phyloP scores from a whole-genome alignment of 2,888 invertebrate species.

The Cheilosia variabilis region DNA sequence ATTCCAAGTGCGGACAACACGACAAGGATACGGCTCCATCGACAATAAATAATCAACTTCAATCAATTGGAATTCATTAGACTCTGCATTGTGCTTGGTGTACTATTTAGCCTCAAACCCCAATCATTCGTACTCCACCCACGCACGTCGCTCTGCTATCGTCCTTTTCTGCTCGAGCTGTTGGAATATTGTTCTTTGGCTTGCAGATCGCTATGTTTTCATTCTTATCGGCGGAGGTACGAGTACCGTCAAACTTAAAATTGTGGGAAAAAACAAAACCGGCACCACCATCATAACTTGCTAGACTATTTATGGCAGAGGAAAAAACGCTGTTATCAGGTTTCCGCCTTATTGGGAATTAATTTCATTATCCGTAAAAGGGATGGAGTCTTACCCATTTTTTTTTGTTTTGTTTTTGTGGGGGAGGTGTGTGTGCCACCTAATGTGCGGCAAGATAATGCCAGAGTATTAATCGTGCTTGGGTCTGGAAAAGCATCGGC shows the following conservation, averaged over 20 bases:
- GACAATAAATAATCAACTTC: slow-evolving; percentile 57
- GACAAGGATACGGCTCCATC: slow-evolving; percentile 32
- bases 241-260: slow-evolving; percentile 10
- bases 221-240: slow-evolving; percentile 14
- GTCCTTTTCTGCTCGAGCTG: background rate
- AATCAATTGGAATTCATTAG: slow-evolving; percentile 55
- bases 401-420: background rate
- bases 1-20: slow-evolving; percentile 27
- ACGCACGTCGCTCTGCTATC: background rate
- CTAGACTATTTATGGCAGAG: background rate
- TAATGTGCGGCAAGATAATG: slow-evolving; percentile 13
- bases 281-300: background rate
- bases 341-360: slow-evolving; percentile 66
- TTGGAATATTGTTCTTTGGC: slow-evolving; percentile 29
- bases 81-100: slow-evolving; percentile 22
- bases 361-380: slow-evolving; percentile 31
- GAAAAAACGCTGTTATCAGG: slow-evolving; percentile 51
- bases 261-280: slow-evolving; percentile 17
- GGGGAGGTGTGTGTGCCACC: background rate
- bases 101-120: slow-evolving; percentile 3
- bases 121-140: background rate
- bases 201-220: slow-evolving; percentile 34
- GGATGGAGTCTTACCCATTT: slow-evolving; percentile 18
- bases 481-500: slow-evolving; percentile 12
- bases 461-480: slow-evolving; percentile 16